Evolutionary conservation across 2,113 vertebrate species (phyloP).

Genomic region (Panurus biarmicus): DNA sequence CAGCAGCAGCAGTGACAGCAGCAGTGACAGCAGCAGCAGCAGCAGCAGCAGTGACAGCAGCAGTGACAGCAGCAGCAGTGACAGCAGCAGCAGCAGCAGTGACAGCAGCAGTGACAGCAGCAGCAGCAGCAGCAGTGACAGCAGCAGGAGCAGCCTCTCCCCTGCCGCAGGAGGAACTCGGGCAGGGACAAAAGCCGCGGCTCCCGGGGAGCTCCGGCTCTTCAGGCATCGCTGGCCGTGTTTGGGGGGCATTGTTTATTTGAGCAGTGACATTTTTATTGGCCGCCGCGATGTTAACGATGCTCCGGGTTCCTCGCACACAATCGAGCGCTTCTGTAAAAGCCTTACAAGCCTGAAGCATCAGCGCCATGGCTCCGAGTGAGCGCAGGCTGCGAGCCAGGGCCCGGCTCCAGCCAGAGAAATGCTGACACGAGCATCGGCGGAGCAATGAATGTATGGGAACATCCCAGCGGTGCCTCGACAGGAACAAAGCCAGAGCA

Average conservation of each 20-base stretch:
- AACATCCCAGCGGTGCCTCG: background rate
- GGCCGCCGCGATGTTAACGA: background rate
- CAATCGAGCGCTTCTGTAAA: background rate
- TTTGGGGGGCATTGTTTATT: background rate
- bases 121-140: background rate
- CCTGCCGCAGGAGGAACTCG: background rate
- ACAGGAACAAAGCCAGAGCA: background rate
- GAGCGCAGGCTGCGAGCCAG: background rate
- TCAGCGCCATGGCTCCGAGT: background rate
- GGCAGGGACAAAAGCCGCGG: background rate
- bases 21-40: no score
- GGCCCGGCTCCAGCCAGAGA: background rate
- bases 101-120: no score
- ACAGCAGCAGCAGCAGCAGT: no score
- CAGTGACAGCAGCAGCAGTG: no score
- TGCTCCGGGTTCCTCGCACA: background rate
- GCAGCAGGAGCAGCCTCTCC: background rate
- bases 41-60: no score
- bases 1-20: no score
- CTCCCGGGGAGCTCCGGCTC: background rate
- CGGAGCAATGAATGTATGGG: accelerated
- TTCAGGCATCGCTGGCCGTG: no score
- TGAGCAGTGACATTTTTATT: background rate
- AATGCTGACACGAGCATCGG: background rate
- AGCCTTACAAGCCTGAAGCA: accelerated